Base-by-base conservation (phyloP, 2,113 vertebrate genomes). In the Hoplias malabaricus region DNA sequence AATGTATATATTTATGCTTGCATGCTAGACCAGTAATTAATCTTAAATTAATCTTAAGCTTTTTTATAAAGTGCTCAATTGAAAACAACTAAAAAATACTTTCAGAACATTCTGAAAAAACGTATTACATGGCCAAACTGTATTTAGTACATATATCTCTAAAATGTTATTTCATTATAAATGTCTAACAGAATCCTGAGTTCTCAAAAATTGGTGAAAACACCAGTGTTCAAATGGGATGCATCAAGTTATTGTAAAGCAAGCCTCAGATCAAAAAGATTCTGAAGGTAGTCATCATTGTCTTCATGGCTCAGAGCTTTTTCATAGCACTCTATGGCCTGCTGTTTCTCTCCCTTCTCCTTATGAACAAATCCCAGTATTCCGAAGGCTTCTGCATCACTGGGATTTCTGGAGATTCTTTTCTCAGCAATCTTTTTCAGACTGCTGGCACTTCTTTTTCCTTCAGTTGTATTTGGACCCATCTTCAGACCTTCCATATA, bases 231-330 rank as follows among this genome's bases (percentile, higher is more conserved):
- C n/a, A n/a, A n/a, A n/a, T n/a, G n/a, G n/a, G n/a, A n/a, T n/a
- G 3, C 48, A 40, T 38, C n/a, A 54, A 59, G 56, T 2, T 46
- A 10, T 11, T 83, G n/a, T 34, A 84, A 31, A 10, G 80, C 77
- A 48, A 81, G 59, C 4, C 38, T 69, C 53, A 87, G 81, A 16
- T 85, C 77, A 82, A 38, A 82, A 19, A 86, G 85, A 23, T 82
- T 43, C 14, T 13, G 36, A 2, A 83, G 74, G 50, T 34, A 69
- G 1, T 72, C 31, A 5, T 78, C 70, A 21, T 79, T 85, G 11
- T 63, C 53, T 31, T 7, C 34, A 34, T 69, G 43, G 2, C 42
- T 16, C 53, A 78, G 31, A 19, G 84, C 84, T 74, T 80, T 78
- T 65, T 85, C 80, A 78, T 69, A 85, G 63, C 21, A 80, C 48